Evolutionary conservation across 1,140 invertebrate genomes (phyloP), one percentile per base, ranked within the genome.

Genomic region (Zophobas morio): DNA sequence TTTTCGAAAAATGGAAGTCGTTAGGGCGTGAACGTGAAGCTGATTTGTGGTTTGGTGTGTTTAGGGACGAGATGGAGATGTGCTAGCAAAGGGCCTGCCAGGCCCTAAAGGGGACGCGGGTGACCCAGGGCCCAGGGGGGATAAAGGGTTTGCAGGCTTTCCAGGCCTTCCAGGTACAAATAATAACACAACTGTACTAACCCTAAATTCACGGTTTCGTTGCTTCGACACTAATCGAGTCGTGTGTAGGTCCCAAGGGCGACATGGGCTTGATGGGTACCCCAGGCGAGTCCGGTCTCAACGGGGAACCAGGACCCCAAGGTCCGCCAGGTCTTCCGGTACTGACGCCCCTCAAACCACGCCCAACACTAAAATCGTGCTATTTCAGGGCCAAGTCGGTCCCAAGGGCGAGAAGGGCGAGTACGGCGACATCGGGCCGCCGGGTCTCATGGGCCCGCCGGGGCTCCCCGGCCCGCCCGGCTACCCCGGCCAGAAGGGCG

Each of bases 361-460:
- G 20, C 20, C 20, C 20, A 20, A 0, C 20, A 20, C 0, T 20
- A 20, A 20, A 20, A 20, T 20, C 20, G 20, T 20, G 20, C 20
- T 20, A 20, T 20, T 84, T 42, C 83, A 93, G 90, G 96, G 96
- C 63, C 90, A 91, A 78, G 88, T 92, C 79, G 96, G 95, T 53
- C 94, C 94, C 1, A 96, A 96, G 86, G 96, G 96, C 49, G 94
- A 95, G 81, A 96, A 96, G 84, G 95, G 96, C 47, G 94, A 96
- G 84, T 95, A 96, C 83, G 96, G 96, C 6, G 95, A 96, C 83
- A 96, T 97, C 84, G 96, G 96, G 73, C 95, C 96, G 32, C 95
- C 96, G 32, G 95, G 95, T 70, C 88, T 96, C 81, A 93, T 95
- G 84, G 94, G 94, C 84, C 93, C 93, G 70, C 93, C 93, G 76